Percentiles rank a stretch among this genome's conserved stretches.
phyloP scores from a whole-genome alignment of 2,113 vertebrate genomes.

The Seriola aureovittata region DNA sequence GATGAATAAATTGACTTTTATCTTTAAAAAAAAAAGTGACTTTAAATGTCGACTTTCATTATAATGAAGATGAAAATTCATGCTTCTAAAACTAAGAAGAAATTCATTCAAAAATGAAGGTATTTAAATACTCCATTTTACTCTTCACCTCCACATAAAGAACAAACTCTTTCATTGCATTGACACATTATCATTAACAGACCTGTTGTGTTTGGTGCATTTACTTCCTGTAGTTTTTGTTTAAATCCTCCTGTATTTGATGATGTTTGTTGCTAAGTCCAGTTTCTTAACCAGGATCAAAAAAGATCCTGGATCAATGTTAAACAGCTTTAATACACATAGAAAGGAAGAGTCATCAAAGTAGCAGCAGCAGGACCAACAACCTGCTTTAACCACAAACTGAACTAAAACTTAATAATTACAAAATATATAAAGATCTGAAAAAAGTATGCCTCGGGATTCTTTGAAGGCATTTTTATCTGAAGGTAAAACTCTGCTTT shows the following conservation, averaged over 20 bases:
- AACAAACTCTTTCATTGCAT: not conserved
- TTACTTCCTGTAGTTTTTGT: not conserved
- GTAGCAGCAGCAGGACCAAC: not conserved
- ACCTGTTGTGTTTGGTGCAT: not conserved
- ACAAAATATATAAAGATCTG: not conserved
- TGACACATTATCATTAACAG: not conserved
- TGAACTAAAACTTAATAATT: not conserved
- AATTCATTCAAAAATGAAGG: not conserved
- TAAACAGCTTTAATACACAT: not conserved
- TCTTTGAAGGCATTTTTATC: not conserved
- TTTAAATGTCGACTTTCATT: not conserved
- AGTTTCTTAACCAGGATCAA: not conserved
- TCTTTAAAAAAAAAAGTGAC: not conserved
- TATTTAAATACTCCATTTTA: not conserved
- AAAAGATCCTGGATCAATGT: not conserved
- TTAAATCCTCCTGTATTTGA: not conserved
- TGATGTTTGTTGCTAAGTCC: not conserved
- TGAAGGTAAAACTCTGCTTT: not conserved
- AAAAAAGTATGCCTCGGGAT: not conserved
- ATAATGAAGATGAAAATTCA: not conserved
- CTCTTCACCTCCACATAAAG: not conserved
- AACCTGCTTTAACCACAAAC: not conserved
- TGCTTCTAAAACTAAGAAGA: not conserved
- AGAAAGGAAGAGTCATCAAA: not conserved
- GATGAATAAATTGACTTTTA: not conserved